Evolutionary conservation across 1,140 invertebrate species (phyloP).

Genomic region (Araneus ventricosus): DNA sequence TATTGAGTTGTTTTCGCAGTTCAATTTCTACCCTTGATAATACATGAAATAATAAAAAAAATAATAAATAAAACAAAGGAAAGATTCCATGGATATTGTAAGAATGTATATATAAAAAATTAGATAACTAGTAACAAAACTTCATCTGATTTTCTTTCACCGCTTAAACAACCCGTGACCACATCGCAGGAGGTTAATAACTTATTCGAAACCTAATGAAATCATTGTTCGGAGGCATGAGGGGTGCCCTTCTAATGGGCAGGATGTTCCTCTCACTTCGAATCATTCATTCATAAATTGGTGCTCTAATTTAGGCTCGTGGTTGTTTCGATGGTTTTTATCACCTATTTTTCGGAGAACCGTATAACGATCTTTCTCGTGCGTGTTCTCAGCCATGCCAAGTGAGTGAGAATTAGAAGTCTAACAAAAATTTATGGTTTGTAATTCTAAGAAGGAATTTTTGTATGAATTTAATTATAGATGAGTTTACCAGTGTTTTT

Average conservation of each 20-base stretch:
- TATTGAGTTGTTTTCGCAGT: too few relatives aligned
- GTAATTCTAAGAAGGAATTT: background rate
- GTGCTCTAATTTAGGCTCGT: background rate
- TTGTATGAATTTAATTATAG: background rate
- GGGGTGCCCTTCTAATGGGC: background rate
- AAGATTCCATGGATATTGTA: too few relatives aligned
- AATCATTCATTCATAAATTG: conserved; percentile 11
- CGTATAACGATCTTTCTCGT: background rate
- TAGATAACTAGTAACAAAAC: background rate
- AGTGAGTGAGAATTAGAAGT: background rate
- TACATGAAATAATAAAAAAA: too few relatives aligned
- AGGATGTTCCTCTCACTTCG: conserved; percentile 5
- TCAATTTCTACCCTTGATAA: too few relatives aligned
- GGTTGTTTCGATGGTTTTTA: background rate
- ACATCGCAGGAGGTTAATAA: background rate
- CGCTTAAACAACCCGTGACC: background rate
- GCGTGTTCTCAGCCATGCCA: background rate
- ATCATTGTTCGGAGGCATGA: background rate
- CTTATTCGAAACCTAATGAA: background rate
- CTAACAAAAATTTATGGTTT: background rate
- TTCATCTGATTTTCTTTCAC: background rate
- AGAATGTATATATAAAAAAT: too few relatives aligned
- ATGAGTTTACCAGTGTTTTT: background rate
- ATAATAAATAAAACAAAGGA: too few relatives aligned
- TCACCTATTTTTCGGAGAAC: background rate